phyloP scores from a whole-genome alignment of 2,113 vertebrate species.

The Opisthocomus hoazin region DNA sequence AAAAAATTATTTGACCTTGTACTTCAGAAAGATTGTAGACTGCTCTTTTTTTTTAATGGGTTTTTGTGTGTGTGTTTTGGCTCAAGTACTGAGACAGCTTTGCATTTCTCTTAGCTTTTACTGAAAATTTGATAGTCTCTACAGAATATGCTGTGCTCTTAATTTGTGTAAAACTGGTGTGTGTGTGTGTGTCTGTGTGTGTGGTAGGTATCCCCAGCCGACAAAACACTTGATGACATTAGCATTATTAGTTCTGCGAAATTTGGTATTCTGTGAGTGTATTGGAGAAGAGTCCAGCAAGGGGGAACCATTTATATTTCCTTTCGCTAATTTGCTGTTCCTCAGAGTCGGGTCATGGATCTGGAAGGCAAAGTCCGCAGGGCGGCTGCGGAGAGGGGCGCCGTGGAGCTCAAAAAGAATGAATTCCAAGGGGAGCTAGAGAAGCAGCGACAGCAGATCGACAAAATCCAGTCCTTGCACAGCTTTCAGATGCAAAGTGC shows the following conservation, averaged over 20 bases:
- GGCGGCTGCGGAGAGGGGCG: constrained; percentile 75
- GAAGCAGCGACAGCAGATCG: constrained; percentile 81
- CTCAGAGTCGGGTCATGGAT: constrained; percentile 80
- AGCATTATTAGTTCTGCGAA: not conserved
- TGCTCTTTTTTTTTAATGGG: not conserved
- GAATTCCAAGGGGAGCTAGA: constrained; percentile 85
- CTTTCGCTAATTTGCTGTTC: not conserved
- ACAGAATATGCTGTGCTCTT: not conserved
- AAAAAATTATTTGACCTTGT: not conserved
- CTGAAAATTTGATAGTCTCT: not conserved
- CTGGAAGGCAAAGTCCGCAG: constrained; percentile 83
- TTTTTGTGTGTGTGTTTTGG: not conserved
- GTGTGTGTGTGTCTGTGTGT: not conserved
- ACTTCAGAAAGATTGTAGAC: not conserved
- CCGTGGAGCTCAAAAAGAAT: constrained; percentile 83
- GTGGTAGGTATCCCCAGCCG: not conserved
- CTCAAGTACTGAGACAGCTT: not conserved
- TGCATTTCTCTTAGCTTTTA: not conserved
- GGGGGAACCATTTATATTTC: not conserved
- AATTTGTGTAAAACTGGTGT: not conserved
- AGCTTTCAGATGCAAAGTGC: constrained; percentile 79
- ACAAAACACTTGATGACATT: not conserved
- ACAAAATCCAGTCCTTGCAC: constrained; percentile 78
- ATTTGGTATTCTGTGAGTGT: not conserved
- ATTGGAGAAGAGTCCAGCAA: not conserved